These are phyloP conservation scores for Rhagonycha fulva DNA, from an alignment of 2,888 invertebrate genomes.

Conservation along the genomic window DNA sequence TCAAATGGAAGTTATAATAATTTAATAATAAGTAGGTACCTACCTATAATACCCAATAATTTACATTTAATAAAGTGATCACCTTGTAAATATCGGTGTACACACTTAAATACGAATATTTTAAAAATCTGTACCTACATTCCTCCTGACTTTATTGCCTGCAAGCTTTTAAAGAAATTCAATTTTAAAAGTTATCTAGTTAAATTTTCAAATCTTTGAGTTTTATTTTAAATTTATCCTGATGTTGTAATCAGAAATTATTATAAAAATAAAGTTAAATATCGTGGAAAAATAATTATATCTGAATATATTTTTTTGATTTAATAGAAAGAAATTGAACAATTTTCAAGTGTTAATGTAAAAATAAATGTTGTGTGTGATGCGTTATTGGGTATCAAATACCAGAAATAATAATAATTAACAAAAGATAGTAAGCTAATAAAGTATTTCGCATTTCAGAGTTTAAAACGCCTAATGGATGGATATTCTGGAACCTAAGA, in stretches of 20 bases:
- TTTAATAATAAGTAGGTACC: too few species aligned
- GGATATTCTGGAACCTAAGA: conserved; percentile 55
- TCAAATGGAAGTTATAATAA: too few species aligned
- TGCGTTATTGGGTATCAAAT: too few species aligned
- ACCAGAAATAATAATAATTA: background rate
- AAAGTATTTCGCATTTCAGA: conserved; percentile 43
- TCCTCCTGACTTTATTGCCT: background rate
- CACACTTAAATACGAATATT: too few species aligned
- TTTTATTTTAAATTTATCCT: background rate
- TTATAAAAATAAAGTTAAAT: background rate
- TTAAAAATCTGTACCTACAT: background rate
- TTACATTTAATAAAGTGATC: too few species aligned
- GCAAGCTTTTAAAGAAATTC: background rate
- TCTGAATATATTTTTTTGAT: background rate
- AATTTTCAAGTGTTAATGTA: too few species aligned
- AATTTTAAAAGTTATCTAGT: background rate
- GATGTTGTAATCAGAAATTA: too few species aligned
- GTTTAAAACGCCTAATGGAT: conserved; percentile 51
- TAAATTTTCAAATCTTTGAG: background rate
- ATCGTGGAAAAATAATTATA: background rate
- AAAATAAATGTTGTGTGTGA: too few species aligned
- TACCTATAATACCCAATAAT: too few species aligned
- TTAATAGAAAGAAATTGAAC: background rate
- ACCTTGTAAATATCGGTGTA: too few species aligned
- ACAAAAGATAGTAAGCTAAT: background rate